Evolutionary conservation across 2,797 vertebrate genomes (phyloP).

Genomic region (Acanthurus leucopareius): DNA sequence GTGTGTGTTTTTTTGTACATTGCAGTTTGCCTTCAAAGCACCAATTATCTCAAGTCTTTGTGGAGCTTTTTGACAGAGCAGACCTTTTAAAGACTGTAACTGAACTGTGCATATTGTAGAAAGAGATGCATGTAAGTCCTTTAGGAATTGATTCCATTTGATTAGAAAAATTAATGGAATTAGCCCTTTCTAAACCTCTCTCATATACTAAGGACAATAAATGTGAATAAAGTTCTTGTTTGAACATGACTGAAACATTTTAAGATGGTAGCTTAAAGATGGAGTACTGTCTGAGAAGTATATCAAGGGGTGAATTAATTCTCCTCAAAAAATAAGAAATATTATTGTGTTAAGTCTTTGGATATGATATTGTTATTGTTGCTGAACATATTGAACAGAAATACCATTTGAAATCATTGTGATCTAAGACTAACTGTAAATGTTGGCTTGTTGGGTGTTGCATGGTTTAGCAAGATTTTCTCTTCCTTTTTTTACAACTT

Average conservation of each 20-base stretch:
- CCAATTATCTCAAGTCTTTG: conserved; percentile 31
- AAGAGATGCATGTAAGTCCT: conserved; percentile 78
- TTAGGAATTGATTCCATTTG: conserved; percentile 69
- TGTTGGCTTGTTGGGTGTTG: conserved; percentile 85
- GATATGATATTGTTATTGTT: conserved; percentile 80
- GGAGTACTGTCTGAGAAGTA: conserved; percentile 39
- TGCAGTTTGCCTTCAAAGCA: conserved; percentile 43
- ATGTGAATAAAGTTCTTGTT: conserved; percentile 60
- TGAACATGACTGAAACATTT: conserved; percentile 34
- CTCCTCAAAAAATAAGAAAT: conserved; percentile 42
- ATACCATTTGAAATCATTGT: conserved; percentile 71
- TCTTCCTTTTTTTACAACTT: conserved; percentile 75
- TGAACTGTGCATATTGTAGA: conserved; percentile 76
- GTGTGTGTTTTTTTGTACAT: conserved; percentile 1
- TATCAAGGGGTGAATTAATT: conserved; percentile 37
- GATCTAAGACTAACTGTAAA: conserved; percentile 78
- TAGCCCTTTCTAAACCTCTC: conserved; percentile 53
- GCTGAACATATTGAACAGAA: conserved; percentile 78
- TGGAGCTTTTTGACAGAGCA: conserved; percentile 54
- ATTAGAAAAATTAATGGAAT: conserved; percentile 23
- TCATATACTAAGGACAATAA: conserved; percentile 38
- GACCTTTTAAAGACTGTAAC: conserved; percentile 45
- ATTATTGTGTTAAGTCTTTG: conserved; percentile 76
- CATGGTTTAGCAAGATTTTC: conserved; percentile 82
- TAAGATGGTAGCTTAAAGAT: conserved; percentile 40